Base-by-base conservation (phyloP, 1,140 invertebrate genomes). In the Bicyclus anynana region DNA sequence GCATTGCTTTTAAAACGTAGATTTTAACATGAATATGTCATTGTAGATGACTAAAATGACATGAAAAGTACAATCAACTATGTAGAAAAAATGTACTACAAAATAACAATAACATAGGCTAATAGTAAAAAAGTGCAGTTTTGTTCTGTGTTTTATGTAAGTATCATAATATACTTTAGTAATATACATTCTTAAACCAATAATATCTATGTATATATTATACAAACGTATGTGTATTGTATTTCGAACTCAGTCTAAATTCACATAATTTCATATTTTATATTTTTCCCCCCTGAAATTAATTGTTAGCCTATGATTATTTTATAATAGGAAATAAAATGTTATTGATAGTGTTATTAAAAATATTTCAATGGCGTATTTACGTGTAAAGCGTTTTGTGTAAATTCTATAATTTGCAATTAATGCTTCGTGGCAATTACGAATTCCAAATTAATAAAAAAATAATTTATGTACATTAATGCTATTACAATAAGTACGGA, bases 11-110 rank as follows among this genome's bases (percentile, higher is more conserved):
- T 54, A 54, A 42, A 29, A 47, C 26, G 2, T 54, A 54, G 40
- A 16, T 47, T 16, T 47, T 54, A 27, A 44, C 3, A 47, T 47
- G 26, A n/a, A 16, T 47, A 47, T 26, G 44, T 17, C 42, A 47
- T 47, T 27, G 21, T 35, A 47, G 33, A 37, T 47, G 35, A 47
- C 47, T 29, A 35, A 18, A 44, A 53, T 47, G 40, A 18, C 18
- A 18, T 46, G 42, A 54, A 35, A 33, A 54, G 42, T 54, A 54
- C 42, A 54, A 54, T 46, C 37, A 54, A 54, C 53, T 42, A 20
- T 47, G 13, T 44, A 53, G 38, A 54, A 12, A 47, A 1, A 35
- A 29, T 23, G n/a, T n/a, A n/a, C n/a, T n/a, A n/a, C n/a, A n/a
- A n/a, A n/a, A n/a, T 42, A 33, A 29, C n/a, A 29, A 16, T 53